phyloP scores from a whole-genome alignment of 2,888 invertebrate genomes.

The Tridacna gigas region DNA sequence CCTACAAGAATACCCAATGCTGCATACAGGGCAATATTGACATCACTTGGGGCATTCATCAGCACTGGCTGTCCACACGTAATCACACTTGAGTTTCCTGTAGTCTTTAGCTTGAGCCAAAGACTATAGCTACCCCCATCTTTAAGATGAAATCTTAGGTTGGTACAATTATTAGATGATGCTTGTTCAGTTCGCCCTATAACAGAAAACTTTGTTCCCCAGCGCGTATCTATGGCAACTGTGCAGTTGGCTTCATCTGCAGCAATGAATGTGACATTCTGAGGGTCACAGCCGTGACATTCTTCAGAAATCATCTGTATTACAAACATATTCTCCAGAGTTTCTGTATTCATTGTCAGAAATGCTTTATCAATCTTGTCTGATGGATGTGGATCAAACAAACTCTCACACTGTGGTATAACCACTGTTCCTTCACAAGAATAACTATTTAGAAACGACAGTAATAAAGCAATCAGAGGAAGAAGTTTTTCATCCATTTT shows the following conservation, averaged over 20 bases:
- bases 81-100: neutral
- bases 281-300: constrained; percentile 66
- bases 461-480: neutral
- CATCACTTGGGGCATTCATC: constrained; percentile 37
- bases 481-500: too few species aligned
- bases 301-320: constrained; percentile 52
- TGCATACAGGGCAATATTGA: constrained; percentile 55
- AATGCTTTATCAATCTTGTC: constrained; percentile 41
- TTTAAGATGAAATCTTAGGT: constrained; percentile 27
- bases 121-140: constrained; percentile 50
- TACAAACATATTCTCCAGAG: constrained; percentile 34
- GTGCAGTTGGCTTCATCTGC: constrained; percentile 64
- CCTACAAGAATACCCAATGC: constrained; percentile 54
- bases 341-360: constrained; percentile 48
- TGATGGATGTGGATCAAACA: neutral
- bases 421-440: neutral
- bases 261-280: constrained; percentile 54
- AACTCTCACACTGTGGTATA: neutral
- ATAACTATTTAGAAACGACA: neutral
- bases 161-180: constrained; percentile 32
- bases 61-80: constrained; percentile 33
- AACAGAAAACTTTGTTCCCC: constrained; percentile 66
- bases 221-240: constrained; percentile 73
- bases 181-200: constrained; percentile 11
- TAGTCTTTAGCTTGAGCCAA: constrained; percentile 3